phyloP scores from a whole-genome alignment of 92 coral and sea anemone species.

The Parazoanthus darwini region DNA sequence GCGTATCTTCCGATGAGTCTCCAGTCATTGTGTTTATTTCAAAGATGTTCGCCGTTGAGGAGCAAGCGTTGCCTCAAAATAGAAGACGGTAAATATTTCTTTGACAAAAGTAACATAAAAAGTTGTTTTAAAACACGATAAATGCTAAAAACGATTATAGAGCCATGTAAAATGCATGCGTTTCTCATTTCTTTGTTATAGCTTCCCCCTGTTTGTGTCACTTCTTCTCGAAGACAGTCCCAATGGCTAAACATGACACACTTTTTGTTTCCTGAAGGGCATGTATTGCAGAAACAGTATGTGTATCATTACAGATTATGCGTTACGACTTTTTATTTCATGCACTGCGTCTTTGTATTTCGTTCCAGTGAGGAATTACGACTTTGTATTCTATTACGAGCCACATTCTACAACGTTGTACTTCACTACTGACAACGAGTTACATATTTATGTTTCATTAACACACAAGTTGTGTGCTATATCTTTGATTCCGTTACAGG shows the following conservation, averaged over 20 bases:
- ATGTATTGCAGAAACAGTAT: too few relatives aligned
- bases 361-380: too few relatives aligned
- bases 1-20: slow-evolving; percentile 75
- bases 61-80: slow-evolving; percentile 86
- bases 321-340: too few relatives aligned
- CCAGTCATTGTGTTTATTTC: slow-evolving; percentile 95
- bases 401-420: too few relatives aligned
- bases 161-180: not conserved
- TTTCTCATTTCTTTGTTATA: not conserved
- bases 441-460: too few relatives aligned
- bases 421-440: too few relatives aligned
- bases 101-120: not conserved
- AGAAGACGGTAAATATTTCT: slow-evolving; percentile 71
- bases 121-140: not conserved
- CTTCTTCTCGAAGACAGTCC: not conserved
- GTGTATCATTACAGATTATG: too few relatives aligned
- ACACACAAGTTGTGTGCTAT: too few relatives aligned
- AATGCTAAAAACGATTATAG: not conserved
- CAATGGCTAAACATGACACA: not conserved
- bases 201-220: not conserved
- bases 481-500: too few relatives aligned
- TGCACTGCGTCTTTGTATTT: too few relatives aligned
- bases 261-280: too few relatives aligned
- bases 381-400: too few relatives aligned
- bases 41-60: slow-evolving; percentile 97